Evolutionary conservation across 2,113 vertebrate genomes (phyloP), one percentile per base, ranked within the genome.

Genomic region (Nymphicus hollandicus): DNA sequence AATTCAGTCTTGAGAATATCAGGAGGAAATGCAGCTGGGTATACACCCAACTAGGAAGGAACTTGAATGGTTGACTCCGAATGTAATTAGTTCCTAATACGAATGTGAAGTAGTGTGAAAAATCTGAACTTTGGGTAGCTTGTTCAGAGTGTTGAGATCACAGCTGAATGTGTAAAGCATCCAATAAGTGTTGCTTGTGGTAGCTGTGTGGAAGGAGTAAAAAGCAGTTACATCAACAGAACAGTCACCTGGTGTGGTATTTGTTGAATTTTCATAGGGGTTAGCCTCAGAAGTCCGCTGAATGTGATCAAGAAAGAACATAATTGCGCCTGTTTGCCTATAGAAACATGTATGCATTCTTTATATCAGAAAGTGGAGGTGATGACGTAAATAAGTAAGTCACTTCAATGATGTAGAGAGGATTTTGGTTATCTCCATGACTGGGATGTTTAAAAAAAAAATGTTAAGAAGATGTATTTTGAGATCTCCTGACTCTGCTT

Each of bases 21-120:
- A 82, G 46, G 56, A 61, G 76, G 13, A 86, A 66, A 33, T 44
- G 41, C 37, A 63, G 6, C 61, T 89, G 27, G 35, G 14, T 17
- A 10, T 0, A 27, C 0, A 0, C 37, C 27, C 52, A 11, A 41
- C 44, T 37, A 19, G 49, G 44, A 73, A 77, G 69, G 35, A 77
- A 11, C 8, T 4, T 5, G 14, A 50, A 13, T 44, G 33, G 7
- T 46, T 83, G n/a, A 5, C 23, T 85, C 25, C 5, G 4, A 16
- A 6, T 9, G 39, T 41, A 41, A 41, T 41, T 41, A 41, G 63
- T 76, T 82, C 29, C 19, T 52, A 19, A 7, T 27, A 41, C 12
- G 9, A 77, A 31, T n/a, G 23, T 49, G 43, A 58, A 44, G 16
- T 43, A 44, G 31, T 4, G 2, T 58, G 63, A 68, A 53, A 58